Evolutionary conservation across 2,888 invertebrate genomes (phyloP), one percentile per base, ranked within the genome.

Genomic region (Agriotes lineatus): DNA sequence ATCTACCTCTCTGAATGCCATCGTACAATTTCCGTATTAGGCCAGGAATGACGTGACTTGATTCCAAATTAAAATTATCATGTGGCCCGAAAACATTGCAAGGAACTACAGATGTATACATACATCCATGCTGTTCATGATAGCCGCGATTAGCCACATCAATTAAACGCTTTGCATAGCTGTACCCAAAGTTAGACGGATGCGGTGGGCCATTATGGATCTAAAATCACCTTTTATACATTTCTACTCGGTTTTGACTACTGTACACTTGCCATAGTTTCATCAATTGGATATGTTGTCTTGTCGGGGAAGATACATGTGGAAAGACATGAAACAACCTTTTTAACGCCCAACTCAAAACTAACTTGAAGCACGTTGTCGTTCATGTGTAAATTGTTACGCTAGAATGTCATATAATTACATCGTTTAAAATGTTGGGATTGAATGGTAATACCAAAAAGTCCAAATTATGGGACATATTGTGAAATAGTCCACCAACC

Each of bases 241-340:
- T n/a, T n/a, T n/a, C n/a, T n/a, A n/a, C n/a, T n/a, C n/a, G n/a
- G n/a, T n/a, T n/a, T n/a, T n/a, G n/a, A n/a, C n/a, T n/a, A n/a
- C n/a, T n/a, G n/a, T n/a, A n/a, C n/a, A 74, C 82, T 81, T 83
- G 97, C 96, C 99, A 99, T 99, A 0, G 94, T 94, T 86, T 99
- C 99, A 83, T 99, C 95, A 71, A 99, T 98, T 0, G 99, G 99
- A 85, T 99, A 99, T 0, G 91, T 89, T 0, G 97, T 97, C 83
- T 98, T 95, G 81, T 99, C 97, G 0, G 99, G 99, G 83, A 99
- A 99, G 77, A 99, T 98, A 81, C 99, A 99, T 0, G 99, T 99
- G 0, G 99, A 99, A 7, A 99, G 87, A 80, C 99, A 99, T 0
- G 99, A 99, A 0, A 99, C 94, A n/a, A 99, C 96, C 86, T 99